phyloP scores from a whole-genome alignment of 2,113 vertebrate genomes.

The Cinclus cinclus region DNA sequence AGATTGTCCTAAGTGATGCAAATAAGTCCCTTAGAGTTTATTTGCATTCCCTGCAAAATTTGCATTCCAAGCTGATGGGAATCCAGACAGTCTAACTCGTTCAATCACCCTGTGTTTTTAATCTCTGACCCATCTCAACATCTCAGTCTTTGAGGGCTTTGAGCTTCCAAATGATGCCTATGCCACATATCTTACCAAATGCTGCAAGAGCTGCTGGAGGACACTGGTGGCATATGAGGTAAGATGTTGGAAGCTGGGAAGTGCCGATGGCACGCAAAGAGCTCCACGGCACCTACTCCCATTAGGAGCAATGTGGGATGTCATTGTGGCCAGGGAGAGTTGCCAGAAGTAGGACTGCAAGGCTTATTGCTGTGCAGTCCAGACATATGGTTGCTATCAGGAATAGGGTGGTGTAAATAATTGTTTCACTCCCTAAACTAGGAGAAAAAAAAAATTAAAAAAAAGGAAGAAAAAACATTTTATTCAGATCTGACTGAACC shows the following conservation, averaged over 20 bases:
- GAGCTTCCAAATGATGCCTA: neutral
- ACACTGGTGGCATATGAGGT: neutral
- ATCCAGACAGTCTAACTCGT: neutral
- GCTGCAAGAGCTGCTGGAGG: neutral
- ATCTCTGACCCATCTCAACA: neutral
- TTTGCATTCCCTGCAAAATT: neutral
- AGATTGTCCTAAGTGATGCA: neutral
- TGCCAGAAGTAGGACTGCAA: conserved; percentile 46
- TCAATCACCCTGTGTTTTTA: neutral
- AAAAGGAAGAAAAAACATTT: neutral
- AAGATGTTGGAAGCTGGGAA: neutral
- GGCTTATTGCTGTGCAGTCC: conserved; percentile 26
- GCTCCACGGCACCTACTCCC: conserved; percentile 6
- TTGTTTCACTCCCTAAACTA: conserved; percentile 47
- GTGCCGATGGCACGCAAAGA: neutral
- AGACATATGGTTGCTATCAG: conserved; percentile 63
- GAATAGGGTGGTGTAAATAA: conserved; percentile 17
- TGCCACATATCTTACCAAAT: neutral
- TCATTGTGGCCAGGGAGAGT: conserved; percentile 19
- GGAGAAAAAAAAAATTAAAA: neutral
- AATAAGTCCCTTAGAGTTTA: neutral
- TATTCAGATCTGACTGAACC: neutral
- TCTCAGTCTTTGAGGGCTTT: neutral
- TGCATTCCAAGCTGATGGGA: neutral
- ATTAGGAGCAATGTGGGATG: neutral